Base-by-base conservation (phyloP, 2,113 vertebrate genomes). In the Sitta europaea region DNA sequence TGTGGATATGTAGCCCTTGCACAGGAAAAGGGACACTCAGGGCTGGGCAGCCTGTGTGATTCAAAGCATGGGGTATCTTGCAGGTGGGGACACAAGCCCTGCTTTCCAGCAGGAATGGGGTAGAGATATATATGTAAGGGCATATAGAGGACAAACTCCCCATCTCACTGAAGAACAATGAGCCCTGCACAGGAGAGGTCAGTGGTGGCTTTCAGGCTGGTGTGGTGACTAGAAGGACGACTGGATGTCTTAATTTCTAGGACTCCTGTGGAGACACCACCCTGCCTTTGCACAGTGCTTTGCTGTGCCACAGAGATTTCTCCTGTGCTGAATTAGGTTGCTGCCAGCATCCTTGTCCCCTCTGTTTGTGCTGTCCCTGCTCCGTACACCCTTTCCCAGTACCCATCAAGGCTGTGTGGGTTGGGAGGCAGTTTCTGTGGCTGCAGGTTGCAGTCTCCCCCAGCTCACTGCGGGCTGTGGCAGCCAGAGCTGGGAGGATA, bases 401-500 rank as follows among this genome's bases (percentile, higher is more conserved):
- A 35, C 48, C 45, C 53, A 24, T 40, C 25, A 12, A 68, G 59
- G 59, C 54, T 31, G 51, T 36, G 66, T 57, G 42, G 27, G 38
- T n/a, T 0, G 0, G 71, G 67, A 95, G 78, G 59, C 88, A 86
- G 88, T 77, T 92, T 95, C 94, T 88, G 86, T 84, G 86, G 83
- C 79, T 83, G 90, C 71, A 82, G 82, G 47, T 80, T 83, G 50
- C 0, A 5, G 47, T 54, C 59, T 92, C 42, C 38, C 88, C 75
- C 55, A 83, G 86, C 38, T 62, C 3, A 0, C 94, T 62, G 87
- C 1, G 6, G 77, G 90, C 84, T 93, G 79, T 17, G 3, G 91
- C 88, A 86, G 66, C 75, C 18, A 11, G 90, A 95, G 96, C 95
- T 95, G 68, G 97, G 96, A 97, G 90, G 96, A 97, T 99, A 99